These are phyloP conservation scores for Pelochelys cantorii DNA, from an alignment of 2,797 vertebrate genomes.

Conservation along the genomic window DNA sequence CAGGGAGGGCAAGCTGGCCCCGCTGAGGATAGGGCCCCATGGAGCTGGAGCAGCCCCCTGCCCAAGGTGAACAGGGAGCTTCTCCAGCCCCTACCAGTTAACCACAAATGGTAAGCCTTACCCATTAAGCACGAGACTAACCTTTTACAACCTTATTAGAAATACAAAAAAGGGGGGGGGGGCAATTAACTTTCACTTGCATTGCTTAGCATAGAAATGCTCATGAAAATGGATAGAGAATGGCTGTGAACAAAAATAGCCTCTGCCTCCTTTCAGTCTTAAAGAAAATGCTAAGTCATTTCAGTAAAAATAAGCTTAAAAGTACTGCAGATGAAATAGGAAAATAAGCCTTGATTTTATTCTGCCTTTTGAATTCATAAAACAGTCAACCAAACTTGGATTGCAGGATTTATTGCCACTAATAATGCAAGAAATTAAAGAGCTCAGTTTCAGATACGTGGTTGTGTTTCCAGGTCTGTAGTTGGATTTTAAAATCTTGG, in stretches of 20 bases:
- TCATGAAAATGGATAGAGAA: neutral
- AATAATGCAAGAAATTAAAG: neutral
- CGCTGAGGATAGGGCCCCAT: no score
- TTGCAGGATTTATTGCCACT: neutral
- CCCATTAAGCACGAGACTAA: no score
- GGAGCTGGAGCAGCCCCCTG: no score
- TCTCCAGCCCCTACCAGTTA: no score
- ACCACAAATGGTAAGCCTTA: no score
- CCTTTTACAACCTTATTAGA: no score
- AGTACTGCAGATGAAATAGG: neutral
- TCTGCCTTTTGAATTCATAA: neutral
- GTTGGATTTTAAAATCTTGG: no score
- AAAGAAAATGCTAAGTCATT: neutral
- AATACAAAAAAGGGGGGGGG: neutral
- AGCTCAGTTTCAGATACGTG: neutral
- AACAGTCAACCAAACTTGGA: neutral
- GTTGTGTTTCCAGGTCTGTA: neutral
- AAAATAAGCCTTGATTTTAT: neutral
- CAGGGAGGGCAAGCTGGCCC: no score
- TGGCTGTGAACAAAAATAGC: neutral
- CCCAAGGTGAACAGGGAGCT: no score
- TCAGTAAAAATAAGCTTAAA: neutral
- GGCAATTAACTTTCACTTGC: neutral
- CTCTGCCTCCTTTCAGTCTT: neutral
- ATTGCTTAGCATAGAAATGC: no score